Evolutionary conservation across 2,888 invertebrate species (phyloP).

Genomic region (Trichopoda pennipes): DNA sequence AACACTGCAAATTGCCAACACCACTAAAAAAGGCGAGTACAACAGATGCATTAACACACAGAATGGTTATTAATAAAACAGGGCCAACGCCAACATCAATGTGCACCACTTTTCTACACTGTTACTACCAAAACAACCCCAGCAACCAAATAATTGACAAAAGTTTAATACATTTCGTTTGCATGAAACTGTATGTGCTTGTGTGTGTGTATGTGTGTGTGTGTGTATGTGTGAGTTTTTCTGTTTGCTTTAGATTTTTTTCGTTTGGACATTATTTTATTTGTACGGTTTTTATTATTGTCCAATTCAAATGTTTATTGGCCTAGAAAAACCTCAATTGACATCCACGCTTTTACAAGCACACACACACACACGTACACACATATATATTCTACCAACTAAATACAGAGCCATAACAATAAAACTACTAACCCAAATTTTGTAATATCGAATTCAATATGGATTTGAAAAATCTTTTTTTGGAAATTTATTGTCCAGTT

Average conservation of each 20-base stretch:
- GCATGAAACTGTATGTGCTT: neutral
- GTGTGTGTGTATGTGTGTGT: neutral
- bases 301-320: constrained; percentile 65
- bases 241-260: neutral
- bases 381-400: neutral
- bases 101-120: too few relatives aligned
- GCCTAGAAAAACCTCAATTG: constrained; percentile 66
- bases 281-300: constrained; percentile 62
- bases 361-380: neutral
- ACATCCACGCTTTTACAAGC: constrained; percentile 32
- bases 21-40: neutral
- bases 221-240: neutral
- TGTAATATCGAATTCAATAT: constrained; percentile 53
- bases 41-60: neutral
- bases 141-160: constrained; percentile 44
- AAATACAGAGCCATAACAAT: neutral
- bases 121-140: constrained; percentile 2
- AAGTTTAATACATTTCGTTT: constrained; percentile 32
- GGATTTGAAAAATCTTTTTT: constrained; percentile 60
- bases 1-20: constrained; percentile 55
- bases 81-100: neutral
- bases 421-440: constrained; percentile 66
- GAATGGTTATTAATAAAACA: constrained; percentile 1
- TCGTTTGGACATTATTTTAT: constrained; percentile 55
- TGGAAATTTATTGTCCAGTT: constrained; percentile 50